Percentiles rank a stretch among this genome's conserved stretches.
These are phyloP conservation scores for Auanema freiburgensis DNA, from an alignment of 2,888 invertebrate genomes.

Conservation along the genomic window DNA sequence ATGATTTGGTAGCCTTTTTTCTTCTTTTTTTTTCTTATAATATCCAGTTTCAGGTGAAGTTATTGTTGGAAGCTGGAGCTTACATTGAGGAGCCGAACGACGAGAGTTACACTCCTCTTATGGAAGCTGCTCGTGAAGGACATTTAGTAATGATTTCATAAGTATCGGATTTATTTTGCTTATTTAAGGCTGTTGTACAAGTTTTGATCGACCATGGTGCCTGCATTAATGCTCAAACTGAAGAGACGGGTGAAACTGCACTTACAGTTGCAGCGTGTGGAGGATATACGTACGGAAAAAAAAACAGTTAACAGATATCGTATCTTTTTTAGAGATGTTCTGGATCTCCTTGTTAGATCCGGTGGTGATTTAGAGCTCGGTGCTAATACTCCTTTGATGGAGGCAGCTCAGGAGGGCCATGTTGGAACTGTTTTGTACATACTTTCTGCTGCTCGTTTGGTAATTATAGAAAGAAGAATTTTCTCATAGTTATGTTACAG, in stretches of 20 bases:
- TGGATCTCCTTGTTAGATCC: constrained; percentile 89
- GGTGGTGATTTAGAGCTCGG: constrained; percentile 92
- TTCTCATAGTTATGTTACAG: neutral
- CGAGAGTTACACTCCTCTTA: constrained; percentile 97
- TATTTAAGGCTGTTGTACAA: constrained; percentile 82
- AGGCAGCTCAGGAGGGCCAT: constrained; percentile 96
- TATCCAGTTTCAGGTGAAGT: constrained; percentile 68
- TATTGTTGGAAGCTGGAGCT: constrained; percentile 92
- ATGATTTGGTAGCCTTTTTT: constrained; percentile 77
- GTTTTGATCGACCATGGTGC: constrained; percentile 78
- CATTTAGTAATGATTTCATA: constrained; percentile 69
- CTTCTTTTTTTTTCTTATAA: neutral
- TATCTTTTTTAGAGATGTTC: constrained; percentile 73
- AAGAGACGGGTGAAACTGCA: constrained; percentile 96
- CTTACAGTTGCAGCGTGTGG: constrained; percentile 90
- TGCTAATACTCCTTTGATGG: constrained; percentile 95
- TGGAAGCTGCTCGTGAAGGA: constrained; percentile 98
- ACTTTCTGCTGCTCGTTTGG: constrained; percentile 47
- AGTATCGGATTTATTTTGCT: constrained; percentile 2
- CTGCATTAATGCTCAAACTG: constrained; percentile 95
- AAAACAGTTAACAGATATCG: neutral
- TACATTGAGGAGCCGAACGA: constrained; percentile 90
- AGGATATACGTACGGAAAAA: constrained; percentile 71
- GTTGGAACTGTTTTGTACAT: constrained; percentile 78
- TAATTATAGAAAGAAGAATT: neutral